phyloP scores from a whole-genome alignment of 2,888 invertebrate genomes.

The Gari tellinella region DNA sequence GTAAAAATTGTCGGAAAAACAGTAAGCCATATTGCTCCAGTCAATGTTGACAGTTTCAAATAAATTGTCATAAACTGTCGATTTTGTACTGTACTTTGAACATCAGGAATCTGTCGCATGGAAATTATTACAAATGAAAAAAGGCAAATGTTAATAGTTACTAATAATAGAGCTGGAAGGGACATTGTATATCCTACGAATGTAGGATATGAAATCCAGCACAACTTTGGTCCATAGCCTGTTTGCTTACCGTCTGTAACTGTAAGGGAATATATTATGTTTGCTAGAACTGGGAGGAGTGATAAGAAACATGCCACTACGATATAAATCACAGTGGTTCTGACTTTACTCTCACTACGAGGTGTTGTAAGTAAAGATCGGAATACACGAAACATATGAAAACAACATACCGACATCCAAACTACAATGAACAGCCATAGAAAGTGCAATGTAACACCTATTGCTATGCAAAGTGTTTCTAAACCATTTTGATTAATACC shows the following conservation, averaged over 20 bases:
- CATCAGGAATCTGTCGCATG: background rate
- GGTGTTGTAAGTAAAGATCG: background rate
- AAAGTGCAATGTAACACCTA: constrained; percentile 5
- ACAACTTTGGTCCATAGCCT: background rate
- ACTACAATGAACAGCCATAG: constrained; percentile 1
- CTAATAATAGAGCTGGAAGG: constrained; percentile 2
- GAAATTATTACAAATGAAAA: background rate
- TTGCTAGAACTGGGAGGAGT: background rate
- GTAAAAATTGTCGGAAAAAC: constrained; percentile 4
- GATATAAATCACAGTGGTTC: background rate
- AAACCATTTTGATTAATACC: background rate
- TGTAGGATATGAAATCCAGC: constrained; percentile 7
- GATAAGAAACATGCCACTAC: background rate
- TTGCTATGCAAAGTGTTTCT: background rate
- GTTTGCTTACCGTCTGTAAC: background rate
- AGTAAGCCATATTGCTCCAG: constrained; percentile 8
- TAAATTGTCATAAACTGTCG: constrained; percentile 9
- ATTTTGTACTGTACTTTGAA: background rate
- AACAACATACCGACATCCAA: constrained; percentile 7
- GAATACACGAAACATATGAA: constrained; percentile 11
- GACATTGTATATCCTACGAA: constrained; percentile 4
- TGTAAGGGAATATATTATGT: background rate
- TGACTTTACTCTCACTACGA: background rate
- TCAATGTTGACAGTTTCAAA: constrained; percentile 10
- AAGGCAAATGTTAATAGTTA: background rate